Conservation (phyloP, 2,888 invertebrate genomes). For the Drosophila monieri region DNA sequence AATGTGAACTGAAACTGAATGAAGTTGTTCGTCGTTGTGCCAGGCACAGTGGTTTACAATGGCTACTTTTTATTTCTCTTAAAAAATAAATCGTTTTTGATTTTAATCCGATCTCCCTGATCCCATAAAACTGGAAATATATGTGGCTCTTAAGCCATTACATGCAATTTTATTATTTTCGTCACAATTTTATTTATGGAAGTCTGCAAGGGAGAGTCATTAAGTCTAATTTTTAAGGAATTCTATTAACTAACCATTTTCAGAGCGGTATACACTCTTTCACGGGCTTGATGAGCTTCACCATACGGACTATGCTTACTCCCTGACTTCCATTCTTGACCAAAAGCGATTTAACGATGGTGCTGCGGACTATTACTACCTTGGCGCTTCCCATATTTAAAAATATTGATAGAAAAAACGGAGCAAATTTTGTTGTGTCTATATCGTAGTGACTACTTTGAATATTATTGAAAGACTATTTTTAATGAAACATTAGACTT, state of each 20-base stretch:
- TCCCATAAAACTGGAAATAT: background rate
- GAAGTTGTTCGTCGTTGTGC: slow-evolving; percentile 65
- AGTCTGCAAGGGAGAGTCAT: background rate
- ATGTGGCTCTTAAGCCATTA: background rate
- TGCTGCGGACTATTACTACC: slow-evolving; percentile 28
- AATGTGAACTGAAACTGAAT: slow-evolving; percentile 77
- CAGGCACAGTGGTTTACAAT: slow-evolving; percentile 51
- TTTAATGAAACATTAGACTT: background rate
- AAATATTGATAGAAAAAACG: background rate
- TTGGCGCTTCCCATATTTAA: slow-evolving; percentile 9
- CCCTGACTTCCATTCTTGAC: slow-evolving; percentile 7
- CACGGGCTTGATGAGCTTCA: slow-evolving; percentile 12
- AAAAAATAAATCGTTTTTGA: background rate
- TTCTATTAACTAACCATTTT: background rate
- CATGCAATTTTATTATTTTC: background rate
- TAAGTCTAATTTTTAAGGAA: background rate
- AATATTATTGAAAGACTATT: background rate
- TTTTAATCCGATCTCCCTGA: background rate
- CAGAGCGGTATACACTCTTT: background rate
- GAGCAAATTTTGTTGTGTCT: background rate
- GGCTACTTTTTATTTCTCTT: background rate
- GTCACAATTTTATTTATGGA: background rate
- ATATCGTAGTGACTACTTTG: background rate
- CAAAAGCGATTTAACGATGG: background rate
- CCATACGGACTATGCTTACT: slow-evolving; percentile 10